Evolutionary conservation across 2,797 vertebrate genomes (phyloP).

Genomic region (Poecilia picta): DNA sequence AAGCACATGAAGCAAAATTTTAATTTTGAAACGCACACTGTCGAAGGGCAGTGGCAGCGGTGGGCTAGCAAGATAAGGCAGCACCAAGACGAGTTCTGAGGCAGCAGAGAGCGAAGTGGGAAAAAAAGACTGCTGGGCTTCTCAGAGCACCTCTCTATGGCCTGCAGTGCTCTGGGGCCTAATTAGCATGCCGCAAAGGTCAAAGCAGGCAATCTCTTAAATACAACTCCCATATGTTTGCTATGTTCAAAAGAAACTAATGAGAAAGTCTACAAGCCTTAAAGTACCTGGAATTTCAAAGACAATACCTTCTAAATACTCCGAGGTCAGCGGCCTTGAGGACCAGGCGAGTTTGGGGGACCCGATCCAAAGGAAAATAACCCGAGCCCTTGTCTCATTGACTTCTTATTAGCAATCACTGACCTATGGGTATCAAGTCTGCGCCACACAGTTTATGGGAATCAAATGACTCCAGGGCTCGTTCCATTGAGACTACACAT

Average conservation of each 20-base stretch:
- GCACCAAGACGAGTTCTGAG: constrained; percentile 69
- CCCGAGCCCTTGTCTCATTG: constrained; percentile 79
- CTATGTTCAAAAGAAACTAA: constrained; percentile 89
- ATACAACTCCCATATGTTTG: constrained; percentile 93
- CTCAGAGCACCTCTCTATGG: constrained; percentile 77
- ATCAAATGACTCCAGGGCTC: constrained; percentile 74
- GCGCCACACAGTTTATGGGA: constrained; percentile 79
- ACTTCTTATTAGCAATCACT: constrained; percentile 86
- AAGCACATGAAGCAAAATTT: constrained; percentile 99
- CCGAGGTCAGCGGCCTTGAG: constrained; percentile 76
- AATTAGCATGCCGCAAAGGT: constrained; percentile 97
- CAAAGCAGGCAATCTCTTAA: constrained; percentile 93
- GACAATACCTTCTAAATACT: constrained; percentile 85
- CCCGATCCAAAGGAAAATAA: constrained; percentile 75
- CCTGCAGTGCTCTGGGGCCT: constrained; percentile 87
- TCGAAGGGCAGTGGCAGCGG: constrained; percentile 81
- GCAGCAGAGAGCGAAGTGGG: constrained; percentile 53
- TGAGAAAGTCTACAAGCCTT: constrained; percentile 90
- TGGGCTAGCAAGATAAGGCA: constrained; percentile 88
- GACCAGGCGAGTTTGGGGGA: constrained; percentile 64
- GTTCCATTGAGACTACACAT: constrained; percentile 77
- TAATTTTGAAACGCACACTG: constrained; percentile 96
- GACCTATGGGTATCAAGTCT: constrained; percentile 85
- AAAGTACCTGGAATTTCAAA: constrained; percentile 86
- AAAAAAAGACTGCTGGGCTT: constrained; percentile 61